Evolutionary conservation across 1,140 invertebrate species (phyloP).

Genomic region (Alviniconcha marisindica): DNA sequence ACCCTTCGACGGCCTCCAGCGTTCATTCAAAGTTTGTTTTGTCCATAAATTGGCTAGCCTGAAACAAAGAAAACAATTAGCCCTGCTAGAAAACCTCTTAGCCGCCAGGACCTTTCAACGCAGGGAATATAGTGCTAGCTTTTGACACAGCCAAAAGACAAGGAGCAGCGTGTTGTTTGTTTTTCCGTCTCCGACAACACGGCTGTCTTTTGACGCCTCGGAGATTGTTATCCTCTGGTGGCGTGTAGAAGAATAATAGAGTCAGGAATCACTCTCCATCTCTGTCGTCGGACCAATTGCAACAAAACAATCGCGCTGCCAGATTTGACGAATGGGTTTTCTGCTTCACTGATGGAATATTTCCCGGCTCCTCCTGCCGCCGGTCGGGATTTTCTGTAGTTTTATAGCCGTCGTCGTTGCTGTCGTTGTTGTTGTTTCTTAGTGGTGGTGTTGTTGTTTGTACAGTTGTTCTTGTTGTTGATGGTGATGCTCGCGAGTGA

Average conservation of each 20-base stretch:
- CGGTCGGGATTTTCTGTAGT: no score
- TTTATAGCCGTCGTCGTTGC: no score
- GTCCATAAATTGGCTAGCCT: neutral
- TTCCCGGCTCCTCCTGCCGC: neutral
- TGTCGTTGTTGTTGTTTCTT: no score
- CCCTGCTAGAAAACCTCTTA: neutral
- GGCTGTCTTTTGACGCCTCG: neutral
- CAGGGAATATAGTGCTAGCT: neutral
- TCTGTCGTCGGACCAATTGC: constrained; percentile 29
- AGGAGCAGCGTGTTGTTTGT: neutral
- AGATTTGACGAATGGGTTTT: constrained; percentile 18
- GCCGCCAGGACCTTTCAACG: neutral
- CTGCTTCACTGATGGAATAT: neutral
- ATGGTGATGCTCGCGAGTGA: no score
- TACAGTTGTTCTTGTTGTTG: no score
- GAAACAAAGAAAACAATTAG: neutral
- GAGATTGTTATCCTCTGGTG: constrained; percentile 2
- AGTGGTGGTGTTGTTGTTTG: no score
- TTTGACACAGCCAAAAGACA: constrained; percentile 1
- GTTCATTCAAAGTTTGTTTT: neutral
- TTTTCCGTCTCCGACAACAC: neutral
- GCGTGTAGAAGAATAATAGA: constrained; percentile 14
- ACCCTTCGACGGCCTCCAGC: neutral
- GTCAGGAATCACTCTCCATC: constrained; percentile 19
- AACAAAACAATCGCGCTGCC: constrained; percentile 29